Evolutionary conservation across 2,888 invertebrate genomes (phyloP).

Genomic region (Strigamia maritima): DNA sequence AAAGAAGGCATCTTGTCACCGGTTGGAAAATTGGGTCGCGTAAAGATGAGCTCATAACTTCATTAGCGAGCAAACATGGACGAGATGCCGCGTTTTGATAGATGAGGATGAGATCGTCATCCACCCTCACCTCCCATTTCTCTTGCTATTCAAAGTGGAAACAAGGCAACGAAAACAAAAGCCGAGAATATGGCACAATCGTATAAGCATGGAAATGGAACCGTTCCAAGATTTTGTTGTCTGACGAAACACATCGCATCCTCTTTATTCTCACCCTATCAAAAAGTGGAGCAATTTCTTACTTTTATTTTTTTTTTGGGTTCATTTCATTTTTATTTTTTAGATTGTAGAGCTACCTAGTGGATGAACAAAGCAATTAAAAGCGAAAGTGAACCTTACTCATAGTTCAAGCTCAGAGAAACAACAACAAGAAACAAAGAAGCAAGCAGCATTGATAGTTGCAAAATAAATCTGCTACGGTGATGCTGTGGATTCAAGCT

Average conservation of each 20-base stretch:
- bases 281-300: background rate
- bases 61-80: background rate
- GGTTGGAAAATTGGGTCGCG: background rate
- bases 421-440: no score
- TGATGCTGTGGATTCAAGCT: no score
- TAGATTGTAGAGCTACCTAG: background rate
- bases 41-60: conserved; percentile 10
- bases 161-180: background rate
- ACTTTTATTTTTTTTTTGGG: no score
- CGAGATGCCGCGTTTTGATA: background rate
- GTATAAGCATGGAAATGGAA: conserved; percentile 6
- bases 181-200: background rate
- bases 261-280: background rate
- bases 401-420: no score
- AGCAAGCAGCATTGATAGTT: no score
- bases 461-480: no score
- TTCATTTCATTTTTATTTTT: background rate
- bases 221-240: background rate
- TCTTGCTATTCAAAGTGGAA: background rate
- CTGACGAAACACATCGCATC: conserved; percentile 6
- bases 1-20: background rate
- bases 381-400: no score
- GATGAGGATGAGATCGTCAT: background rate
- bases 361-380: no score
- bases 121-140: background rate